Evolutionary conservation across 2,888 invertebrate species (phyloP), one percentile per base, ranked within the genome.

Genomic region (Hirudinaria manillensis): DNA sequence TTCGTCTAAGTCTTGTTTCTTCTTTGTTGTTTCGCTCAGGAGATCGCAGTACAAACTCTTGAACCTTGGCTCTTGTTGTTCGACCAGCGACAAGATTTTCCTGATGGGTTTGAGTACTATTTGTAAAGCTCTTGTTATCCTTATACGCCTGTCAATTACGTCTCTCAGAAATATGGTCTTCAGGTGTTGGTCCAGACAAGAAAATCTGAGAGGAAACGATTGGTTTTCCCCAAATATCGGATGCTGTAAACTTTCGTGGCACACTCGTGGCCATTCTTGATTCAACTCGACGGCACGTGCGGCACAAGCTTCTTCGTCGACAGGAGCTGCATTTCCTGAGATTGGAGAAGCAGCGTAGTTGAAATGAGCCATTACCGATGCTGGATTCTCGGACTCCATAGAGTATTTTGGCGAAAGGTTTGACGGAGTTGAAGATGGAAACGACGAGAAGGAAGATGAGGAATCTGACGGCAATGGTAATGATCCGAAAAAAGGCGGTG

Each of bases 21-120:
- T 61, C n/a, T 27, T 61, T 16, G 61, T 4, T 27, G 24, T 7
- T 6, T 61, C 61, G n/a, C 7, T 7, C n/a, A 68, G 36, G 6
- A n/a, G 27, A 34, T 68, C n/a, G 27, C 2, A 68, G n/a, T 68
- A 24, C n/a, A 29, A 34, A 36, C 68, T 32, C 68, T 68, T 68
- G 68, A 68, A 68, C n/a, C 68, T 32, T 0, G 68, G 68, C 68
- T 68, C 68, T 2, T 34, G n/a, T 34, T 68, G 3, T 32, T 68
- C 68, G n/a, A 68, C 68, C 21, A 36, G 6, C 6, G 32, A 29
- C 36, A 68, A 19, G 10, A 68, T 34, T 68, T 68, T 36, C 34
- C n/a, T 68, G 6, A 68, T 36, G 10, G 36, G 68, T 32, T 61
- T 61, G 24, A 61, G 24, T 13, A 61, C 61, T 24, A 29, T 29